Base-by-base conservation (phyloP, 2,113 vertebrate genomes). In the Baryphthengus martii region DNA sequence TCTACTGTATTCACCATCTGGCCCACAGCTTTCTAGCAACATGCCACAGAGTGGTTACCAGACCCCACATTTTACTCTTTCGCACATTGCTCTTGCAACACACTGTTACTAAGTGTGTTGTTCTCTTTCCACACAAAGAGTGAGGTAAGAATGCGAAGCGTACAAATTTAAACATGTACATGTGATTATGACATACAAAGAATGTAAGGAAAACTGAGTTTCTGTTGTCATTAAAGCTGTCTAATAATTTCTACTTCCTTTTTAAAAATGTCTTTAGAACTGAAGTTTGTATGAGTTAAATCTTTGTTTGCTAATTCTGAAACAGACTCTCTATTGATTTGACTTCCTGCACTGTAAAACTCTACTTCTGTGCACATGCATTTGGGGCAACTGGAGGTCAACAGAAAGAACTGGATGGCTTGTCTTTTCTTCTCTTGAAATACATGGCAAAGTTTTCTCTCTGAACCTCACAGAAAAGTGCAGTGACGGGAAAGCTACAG, bases 261-360 rank as follows among this genome's bases (percentile, higher is more conserved):
- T 85, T 53, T 63, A 81, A 8, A 92, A 74, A 84, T 71, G n/a
- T 20, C 59, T 71, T n/a, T 59, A 58, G 35, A 92, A 75, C 29
- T 52, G 76, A 89, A 55, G 50, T 74, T 90, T 81, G 45, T 53
- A 70, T 52, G 24, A 86, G 42, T 55, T 80, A 58, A 92, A 66
- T 63, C n/a, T 85, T 56, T 81, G 29, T 89, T 91, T 85, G n/a
- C 72, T 84, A 47, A 56, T 87, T 84, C 47, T 77, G 39, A 80
- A 92, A 68, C 33, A 92, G 20, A 9, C 7, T 63, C 7, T 80
- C 55, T 67, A 44, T 26, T 77, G 72, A 81, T 92, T 71, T 50
- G 42, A 42, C 42, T 84, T 80, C 71, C 53, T 47, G 16, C 1
- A 3, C 59, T 78, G 61, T 40, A 68, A 73, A 94, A 17, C 12